phyloP scores from a whole-genome alignment of 2,888 invertebrate genomes.

The Morinoia aosen region DNA sequence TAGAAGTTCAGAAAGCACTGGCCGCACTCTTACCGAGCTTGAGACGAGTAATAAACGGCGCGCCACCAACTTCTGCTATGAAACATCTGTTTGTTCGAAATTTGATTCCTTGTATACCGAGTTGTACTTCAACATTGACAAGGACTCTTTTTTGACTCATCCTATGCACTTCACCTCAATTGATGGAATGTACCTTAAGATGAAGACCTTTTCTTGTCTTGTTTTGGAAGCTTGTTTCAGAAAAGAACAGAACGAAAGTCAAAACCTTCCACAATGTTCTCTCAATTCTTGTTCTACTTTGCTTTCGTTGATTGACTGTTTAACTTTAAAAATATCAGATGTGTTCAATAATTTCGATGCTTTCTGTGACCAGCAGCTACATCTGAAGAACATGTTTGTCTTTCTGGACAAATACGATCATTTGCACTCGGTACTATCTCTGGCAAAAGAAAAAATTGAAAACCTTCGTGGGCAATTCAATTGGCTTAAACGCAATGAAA shows the following conservation, averaged over 20 bases:
- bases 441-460: constrained; percentile 3
- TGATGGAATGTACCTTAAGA: background rate
- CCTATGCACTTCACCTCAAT: background rate
- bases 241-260: background rate
- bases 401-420: background rate
- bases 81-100: background rate
- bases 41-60: background rate
- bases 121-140: background rate
- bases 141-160: background rate
- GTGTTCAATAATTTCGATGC: background rate
- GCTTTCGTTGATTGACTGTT: background rate
- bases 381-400: background rate
- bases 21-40: background rate
- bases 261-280: background rate
- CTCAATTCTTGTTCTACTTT: background rate
- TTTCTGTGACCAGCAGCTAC: background rate
- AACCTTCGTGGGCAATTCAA: background rate
- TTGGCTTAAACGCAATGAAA: background rate
- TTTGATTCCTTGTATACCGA: background rate
- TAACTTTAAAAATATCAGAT: background rate
- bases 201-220: background rate
- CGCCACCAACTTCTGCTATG: background rate
- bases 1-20: background rate
- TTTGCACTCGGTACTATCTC: background rate
- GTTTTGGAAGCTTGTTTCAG: background rate